Conservation (phyloP, 2,888 invertebrate genomes). For the Neuroscelio doddi region DNA sequence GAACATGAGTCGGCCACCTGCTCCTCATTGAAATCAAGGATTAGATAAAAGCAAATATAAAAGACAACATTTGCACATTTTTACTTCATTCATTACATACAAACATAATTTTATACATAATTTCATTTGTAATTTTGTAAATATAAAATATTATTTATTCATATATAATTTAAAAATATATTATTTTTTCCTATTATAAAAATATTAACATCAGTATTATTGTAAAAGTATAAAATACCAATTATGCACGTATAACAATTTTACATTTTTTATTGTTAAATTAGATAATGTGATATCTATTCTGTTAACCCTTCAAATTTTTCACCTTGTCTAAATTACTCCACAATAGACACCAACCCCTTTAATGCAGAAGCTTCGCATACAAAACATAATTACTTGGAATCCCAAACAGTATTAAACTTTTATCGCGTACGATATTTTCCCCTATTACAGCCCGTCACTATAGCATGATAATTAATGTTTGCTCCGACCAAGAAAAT, state of each 20-base stretch:
- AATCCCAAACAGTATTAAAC: slow-evolving; percentile 66
- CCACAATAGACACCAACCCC: slow-evolving; percentile 55
- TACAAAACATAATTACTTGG: slow-evolving; percentile 66
- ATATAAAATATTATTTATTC: too few species aligned
- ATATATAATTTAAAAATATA: too few species aligned
- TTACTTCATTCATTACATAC: background rate
- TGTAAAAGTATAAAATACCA: too few species aligned
- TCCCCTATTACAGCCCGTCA: slow-evolving; percentile 52
- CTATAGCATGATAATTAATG: slow-evolving; percentile 58
- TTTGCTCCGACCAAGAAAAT: slow-evolving; percentile 49
- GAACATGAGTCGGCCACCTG: slow-evolving; percentile 59
- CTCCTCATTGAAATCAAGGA: slow-evolving; percentile 43
- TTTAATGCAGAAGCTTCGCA: slow-evolving; percentile 39
- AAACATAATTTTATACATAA: too few species aligned
- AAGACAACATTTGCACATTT: slow-evolving; percentile 6
- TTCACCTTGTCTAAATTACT: slow-evolving; percentile 57
- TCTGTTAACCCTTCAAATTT: slow-evolving; percentile 48
- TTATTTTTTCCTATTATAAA: too few species aligned
- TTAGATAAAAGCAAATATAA: slow-evolving; percentile 24
- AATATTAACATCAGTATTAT: too few species aligned
- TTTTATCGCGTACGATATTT: slow-evolving; percentile 56
- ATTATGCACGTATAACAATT: background rate
- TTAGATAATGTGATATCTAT: slow-evolving; percentile 30
- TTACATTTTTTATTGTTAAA: slow-evolving; percentile 2
- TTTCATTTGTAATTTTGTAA: too few species aligned